Base-by-base conservation (phyloP, 1,140 invertebrate genomes). In the Trichoplusia ni region DNA sequence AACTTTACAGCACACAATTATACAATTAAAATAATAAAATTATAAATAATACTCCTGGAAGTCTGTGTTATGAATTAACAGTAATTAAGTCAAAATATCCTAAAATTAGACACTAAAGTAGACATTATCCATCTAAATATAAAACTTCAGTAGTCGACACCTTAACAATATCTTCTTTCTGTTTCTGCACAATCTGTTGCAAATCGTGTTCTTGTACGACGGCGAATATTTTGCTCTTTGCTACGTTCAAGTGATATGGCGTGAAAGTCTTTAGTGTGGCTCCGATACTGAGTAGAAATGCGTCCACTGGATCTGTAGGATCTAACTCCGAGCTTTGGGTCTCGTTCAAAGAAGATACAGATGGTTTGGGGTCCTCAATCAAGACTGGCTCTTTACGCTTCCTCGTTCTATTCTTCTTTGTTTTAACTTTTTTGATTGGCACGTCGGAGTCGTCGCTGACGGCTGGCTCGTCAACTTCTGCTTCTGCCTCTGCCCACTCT, bases 151-250 rank as follows among this genome's bases (percentile, higher is more conserved):
- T 53, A n/a, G 74, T 53, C 4, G 73, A 64, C 13, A 78, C 56
- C 58, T 83, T 86, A n/a, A 77, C 56, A 37, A 16, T 67, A 2
- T 63, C 47, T 8, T 72, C 42, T 25, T 31, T 35, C 64, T 78
- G 47, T 68, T 21, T 88, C 46, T 86, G 74, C 3, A 90, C 81
- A 37, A 90, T 90, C 67, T 90, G 87, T 31, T 89, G 81, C 23
- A 90, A 68, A 58, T 90, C 87, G 27, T 90, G 84, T 64, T 90
- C 86, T 54, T 90, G 87, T 0, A 90, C 87, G 0, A 90, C 75
- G 0, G 79, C 56, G 49, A 90, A 90, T 68, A 90, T 90, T 69
- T 90, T 86, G 61, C 75, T 84, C 38, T 90, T 90, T 0, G 88
- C 86, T 27, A 89, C 42, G 72, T 90, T 90, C 33, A 90, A 65